A percentile compares a stretch with the other conserved stretches of the same genome.
These are phyloP conservation scores for Takifugu rubripes DNA, from an alignment of 2,797 vertebrate species.

Conservation along the genomic window DNA sequence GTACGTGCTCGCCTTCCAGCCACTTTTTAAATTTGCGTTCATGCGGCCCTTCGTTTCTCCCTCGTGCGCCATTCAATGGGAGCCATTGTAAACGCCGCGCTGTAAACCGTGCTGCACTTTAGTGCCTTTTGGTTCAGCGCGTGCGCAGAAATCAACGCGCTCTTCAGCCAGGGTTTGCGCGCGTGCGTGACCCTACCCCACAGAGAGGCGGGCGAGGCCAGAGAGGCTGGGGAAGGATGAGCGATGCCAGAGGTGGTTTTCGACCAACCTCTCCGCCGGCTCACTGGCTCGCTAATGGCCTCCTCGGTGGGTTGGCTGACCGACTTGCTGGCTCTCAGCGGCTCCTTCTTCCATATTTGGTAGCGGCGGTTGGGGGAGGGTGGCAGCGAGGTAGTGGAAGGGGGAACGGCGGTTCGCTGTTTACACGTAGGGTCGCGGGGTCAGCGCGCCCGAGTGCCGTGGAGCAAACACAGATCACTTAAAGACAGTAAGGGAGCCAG, in stretches of 20 bases:
- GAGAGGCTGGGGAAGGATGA: constrained; percentile 50
- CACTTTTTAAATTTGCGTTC: constrained; percentile 15
- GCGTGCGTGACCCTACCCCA: constrained; percentile 37
- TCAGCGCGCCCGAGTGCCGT: constrained; percentile 51
- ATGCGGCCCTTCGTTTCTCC: constrained; percentile 4
- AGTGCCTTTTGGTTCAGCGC: constrained; percentile 38
- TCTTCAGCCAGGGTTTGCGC: constrained; percentile 33
- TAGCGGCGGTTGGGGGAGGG: constrained; percentile 33
- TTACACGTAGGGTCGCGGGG: constrained; percentile 62
- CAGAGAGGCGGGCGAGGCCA: constrained; percentile 23
- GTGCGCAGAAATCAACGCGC: constrained; percentile 18
- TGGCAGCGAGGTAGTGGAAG: constrained; percentile 18
- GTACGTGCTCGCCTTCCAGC: constrained; percentile 14
- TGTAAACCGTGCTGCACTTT: constrained; percentile 27
- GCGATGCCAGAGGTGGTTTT: constrained; percentile 73
- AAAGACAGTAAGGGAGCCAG: constrained; percentile 52
- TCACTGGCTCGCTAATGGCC: constrained; percentile 65
- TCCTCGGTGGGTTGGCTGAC: constrained; percentile 60
- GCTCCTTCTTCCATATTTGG: constrained; percentile 66
- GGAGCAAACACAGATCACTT: constrained; percentile 66
- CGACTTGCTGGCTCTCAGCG: constrained; percentile 57
- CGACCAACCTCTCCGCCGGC: constrained; percentile 53
- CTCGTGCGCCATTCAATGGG: constrained; percentile 31
- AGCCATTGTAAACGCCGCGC: constrained; percentile 24
- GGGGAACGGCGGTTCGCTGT: constrained; percentile 46